Base-by-base conservation (phyloP, 2,888 invertebrate genomes). In the Agrochola lychnidis region DNA sequence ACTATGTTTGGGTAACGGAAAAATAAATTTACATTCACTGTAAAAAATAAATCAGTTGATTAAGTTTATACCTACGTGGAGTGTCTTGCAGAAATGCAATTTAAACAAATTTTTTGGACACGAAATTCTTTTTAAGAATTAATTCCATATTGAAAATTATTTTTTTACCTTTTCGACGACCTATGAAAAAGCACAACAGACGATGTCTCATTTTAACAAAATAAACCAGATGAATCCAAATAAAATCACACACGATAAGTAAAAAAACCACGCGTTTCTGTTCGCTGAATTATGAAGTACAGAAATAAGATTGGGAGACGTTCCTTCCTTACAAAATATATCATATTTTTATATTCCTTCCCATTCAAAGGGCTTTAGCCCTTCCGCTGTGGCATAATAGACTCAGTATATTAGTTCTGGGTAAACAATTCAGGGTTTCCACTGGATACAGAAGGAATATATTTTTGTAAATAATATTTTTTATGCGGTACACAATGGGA, bases 361-460 rank as follows among this genome's bases (percentile, higher is more conserved):
- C 87, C 82, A 90, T 91, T 90, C 86, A 90, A 85, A 89, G 83
- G 76, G 83, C 79, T 88, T 88, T 74, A 87, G 84, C 82, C 88
- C 88, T 87, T 90, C 87, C 72, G 72, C 25, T 73, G 68, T n/a
- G 59, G 70, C 79, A 83, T 90, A 91, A 91, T 89, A 84, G 90
- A 89, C 85, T 85, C 86, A 74, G 84, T 85, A 90, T 93, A 93
- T 94, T 93, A 92, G 90, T 91, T 91, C 90, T 88, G 89, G 89
- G 87, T 84, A 91, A 91, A 89, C 89, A 91, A 90, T 91, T 91
- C 89, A 84, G 88, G 85, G 79, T 79, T 81, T 86, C 84, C 30
- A 57, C 78, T 71, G 80, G 76, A 87, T 85, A 87, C 72, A 81
- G 78, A 86, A 80, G 70, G 81, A 82, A 88, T 86, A 84, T 85